These are phyloP conservation scores for Hyposoter dolosus DNA, from an alignment of 2,888 invertebrate species.

Conservation along the genomic window DNA sequence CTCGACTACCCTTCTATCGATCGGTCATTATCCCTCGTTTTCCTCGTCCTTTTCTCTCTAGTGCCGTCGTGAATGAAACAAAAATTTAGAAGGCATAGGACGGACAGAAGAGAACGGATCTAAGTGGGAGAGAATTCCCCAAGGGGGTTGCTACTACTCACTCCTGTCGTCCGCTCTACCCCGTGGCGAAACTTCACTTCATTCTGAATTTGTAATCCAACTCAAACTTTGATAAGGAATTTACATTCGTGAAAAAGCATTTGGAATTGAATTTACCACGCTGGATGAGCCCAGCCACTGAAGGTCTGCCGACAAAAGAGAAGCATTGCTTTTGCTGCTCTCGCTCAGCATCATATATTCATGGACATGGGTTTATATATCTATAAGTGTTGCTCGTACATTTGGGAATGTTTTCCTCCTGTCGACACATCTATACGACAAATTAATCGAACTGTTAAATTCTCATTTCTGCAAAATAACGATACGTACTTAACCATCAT, in stretches of 20 bases:
- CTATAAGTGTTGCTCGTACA: background rate
- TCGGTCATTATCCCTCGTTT: conserved; percentile 53
- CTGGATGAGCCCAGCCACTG: conserved; percentile 59
- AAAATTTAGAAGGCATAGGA: conserved; percentile 6
- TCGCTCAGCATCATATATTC: background rate
- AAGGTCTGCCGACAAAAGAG: conserved; percentile 20
- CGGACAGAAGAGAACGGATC: background rate
- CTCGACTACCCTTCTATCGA: conserved; percentile 50
- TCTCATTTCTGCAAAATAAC: conserved; percentile 44
- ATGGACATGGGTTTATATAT: background rate
- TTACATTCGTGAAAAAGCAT: conserved; percentile 80
- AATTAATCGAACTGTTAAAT: conserved; percentile 58
- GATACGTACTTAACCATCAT: conserved; percentile 10
- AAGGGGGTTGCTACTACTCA: conserved; percentile 30
- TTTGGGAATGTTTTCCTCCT: too few species aligned
- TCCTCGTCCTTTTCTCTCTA: conserved; percentile 17
- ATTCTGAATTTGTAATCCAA: conserved; percentile 80
- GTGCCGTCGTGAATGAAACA: conserved; percentile 68
- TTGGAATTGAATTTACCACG: conserved; percentile 74
- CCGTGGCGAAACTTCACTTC: conserved; percentile 76
- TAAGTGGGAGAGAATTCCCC: background rate
- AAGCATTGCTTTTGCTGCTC: background rate
- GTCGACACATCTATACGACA: background rate
- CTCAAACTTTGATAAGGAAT: conserved; percentile 80
- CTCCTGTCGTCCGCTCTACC: conserved; percentile 20